Evolutionary conservation across 2,113 vertebrate species (phyloP).

Genomic region (Chloropsis cyanopogon): DNA sequence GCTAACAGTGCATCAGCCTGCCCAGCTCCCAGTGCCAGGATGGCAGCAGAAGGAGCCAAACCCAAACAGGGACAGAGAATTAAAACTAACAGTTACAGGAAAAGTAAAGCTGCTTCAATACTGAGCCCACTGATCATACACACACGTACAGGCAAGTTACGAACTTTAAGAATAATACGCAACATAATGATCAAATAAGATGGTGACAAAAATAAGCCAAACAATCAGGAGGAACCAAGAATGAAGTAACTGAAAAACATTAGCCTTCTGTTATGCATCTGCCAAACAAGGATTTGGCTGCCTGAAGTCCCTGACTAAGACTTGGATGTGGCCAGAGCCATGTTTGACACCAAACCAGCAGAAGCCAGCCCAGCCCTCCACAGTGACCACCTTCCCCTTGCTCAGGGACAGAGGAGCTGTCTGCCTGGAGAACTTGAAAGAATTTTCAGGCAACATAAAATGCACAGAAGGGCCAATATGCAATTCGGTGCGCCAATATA

Average conservation of each 20-base stretch:
- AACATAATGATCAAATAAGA: neutral
- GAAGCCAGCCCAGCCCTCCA: neutral
- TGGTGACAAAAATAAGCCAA: neutral
- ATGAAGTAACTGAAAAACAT: neutral
- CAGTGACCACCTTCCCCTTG: neutral
- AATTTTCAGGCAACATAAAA: neutral
- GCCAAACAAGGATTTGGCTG: neutral
- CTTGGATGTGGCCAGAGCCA: neutral
- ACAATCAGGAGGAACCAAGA: neutral
- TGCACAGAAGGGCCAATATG: neutral
- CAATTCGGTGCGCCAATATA: neutral
- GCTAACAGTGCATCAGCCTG: neutral
- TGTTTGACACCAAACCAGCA: neutral
- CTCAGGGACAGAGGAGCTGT: neutral
- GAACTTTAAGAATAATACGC: neutral
- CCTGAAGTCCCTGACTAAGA: neutral
- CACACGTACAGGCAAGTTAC: neutral
- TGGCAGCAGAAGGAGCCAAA: neutral
- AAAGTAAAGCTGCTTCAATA: neutral
- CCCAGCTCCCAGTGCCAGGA: neutral
- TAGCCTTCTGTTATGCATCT: neutral
- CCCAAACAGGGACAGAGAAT: neutral
- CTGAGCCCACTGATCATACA: neutral
- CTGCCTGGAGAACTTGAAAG: neutral
- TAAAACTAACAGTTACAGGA: neutral